Base-by-base conservation (phyloP, 2,113 vertebrate species). In the Pachycephala philippinensis region DNA sequence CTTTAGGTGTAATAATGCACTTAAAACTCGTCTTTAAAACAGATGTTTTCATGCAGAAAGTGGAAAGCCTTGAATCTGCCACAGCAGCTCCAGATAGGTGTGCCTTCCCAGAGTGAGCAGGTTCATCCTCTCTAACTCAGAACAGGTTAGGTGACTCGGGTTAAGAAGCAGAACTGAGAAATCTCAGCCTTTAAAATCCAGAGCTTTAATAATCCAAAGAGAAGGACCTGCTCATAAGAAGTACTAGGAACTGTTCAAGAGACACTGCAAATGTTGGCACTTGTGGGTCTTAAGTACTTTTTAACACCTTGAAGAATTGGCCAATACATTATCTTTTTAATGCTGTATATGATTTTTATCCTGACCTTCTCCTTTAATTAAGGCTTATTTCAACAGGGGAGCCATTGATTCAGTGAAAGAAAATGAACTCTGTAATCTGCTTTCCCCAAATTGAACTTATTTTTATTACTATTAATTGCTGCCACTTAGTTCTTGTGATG, bases 381-480 rank as follows among this genome's bases (percentile, higher is more conserved):
- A 95, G 84, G 95, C 75, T 92, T 95, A 93, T 92, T 97, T 90
- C 96, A 93, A 95, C 94, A 71, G 71, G 84, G 96, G 96, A 95
- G 78, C 81, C 71, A 90, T 96, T 96, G 89, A 96, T 96, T 97
- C 95, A 78, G 70, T 93, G 86, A 76, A 95, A 89, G 96, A 96
- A 97, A 97, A 97, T 97, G 71, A 97, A 96, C 94, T 96, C 95
- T 90, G 90, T 97, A 95, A 97, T 97, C 95, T 95, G 95, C 93
- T 96, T 97, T 97, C 89, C 87, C 89, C 90, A 91, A 94, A 97
- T 95, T 96, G 89, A 95, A 95, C 97, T 96, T 96, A 91, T 96
- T 96, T 97, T 97, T 97, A 97, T 97, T 97, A 81, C 91, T 95
- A 95, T 93, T 98, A 97, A 98, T 96, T 97, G 97, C 88, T 70